Percentiles rank a stretch among this genome's conserved stretches.
These are phyloP conservation scores for Notodonta ziczac DNA, from an alignment of 2,888 invertebrate species.

Conservation along the genomic window DNA sequence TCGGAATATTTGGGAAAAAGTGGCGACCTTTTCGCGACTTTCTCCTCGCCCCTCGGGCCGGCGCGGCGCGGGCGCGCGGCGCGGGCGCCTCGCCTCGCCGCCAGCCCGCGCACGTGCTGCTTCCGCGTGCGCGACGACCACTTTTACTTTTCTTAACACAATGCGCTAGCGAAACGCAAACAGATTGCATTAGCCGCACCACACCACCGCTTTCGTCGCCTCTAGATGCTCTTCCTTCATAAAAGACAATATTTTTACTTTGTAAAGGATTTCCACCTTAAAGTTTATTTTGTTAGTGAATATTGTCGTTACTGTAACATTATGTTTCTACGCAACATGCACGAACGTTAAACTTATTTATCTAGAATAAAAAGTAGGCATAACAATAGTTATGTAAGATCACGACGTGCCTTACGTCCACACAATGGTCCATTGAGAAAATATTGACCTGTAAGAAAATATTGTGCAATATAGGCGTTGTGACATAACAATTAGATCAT, in stretches of 20 bases:
- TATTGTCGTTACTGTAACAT: no score
- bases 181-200: not conserved
- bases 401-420: no score
- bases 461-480: not conserved
- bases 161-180: slow-evolving; percentile 26
- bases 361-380: no score
- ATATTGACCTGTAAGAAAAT: not conserved
- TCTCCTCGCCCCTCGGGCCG: slow-evolving; percentile 59
- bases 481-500: not conserved
- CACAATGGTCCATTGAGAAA: no score
- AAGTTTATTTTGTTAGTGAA: no score
- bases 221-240: no score
- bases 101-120: slow-evolving; percentile 57
- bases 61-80: slow-evolving; percentile 23
- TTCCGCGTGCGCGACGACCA: slow-evolving; percentile 72
- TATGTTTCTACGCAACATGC: no score
- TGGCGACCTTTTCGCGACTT: slow-evolving; percentile 82
- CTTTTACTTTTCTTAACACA: slow-evolving; percentile 77
- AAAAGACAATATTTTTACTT: no score
- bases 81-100: slow-evolving; percentile 34
- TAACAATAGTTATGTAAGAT: no score
- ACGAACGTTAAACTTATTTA: no score
- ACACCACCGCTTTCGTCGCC: not conserved
- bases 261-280: no score
- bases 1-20: slow-evolving; percentile 84